A percentile compares a stretch with the other conserved stretches of the same genome.
These are phyloP conservation scores for Clanis bilineata DNA, from an alignment of 2,888 invertebrate genomes.

Conservation along the genomic window DNA sequence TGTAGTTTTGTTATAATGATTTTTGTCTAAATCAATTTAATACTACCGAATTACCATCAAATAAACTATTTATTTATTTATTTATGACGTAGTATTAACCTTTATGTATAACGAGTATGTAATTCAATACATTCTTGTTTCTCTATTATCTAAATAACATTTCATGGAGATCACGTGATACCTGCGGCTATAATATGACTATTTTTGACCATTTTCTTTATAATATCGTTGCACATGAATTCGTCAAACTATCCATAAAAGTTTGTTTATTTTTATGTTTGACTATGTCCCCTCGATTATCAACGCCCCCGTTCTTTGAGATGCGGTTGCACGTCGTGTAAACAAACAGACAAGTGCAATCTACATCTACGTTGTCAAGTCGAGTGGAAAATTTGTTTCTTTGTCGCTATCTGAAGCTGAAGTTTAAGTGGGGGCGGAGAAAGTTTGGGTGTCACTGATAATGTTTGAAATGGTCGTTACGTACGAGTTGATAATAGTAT, in stretches of 20 bases:
- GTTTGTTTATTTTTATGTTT: slow-evolving; percentile 4
- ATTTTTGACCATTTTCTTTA: no score
- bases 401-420: not conserved
- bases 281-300: slow-evolving; percentile 12
- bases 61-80: no score
- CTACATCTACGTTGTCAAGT: slow-evolving; percentile 9
- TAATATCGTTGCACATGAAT: not conserved
- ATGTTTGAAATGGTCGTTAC: not conserved
- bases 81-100: no score
- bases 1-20: no score
- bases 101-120: no score
- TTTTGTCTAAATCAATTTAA: no score
- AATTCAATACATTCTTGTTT: no score
- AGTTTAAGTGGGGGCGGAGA: not conserved
- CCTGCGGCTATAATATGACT: no score
- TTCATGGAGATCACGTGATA: no score
- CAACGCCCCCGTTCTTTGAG: slow-evolving; percentile 10
- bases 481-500: no score
- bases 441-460: not conserved
- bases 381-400: slow-evolving; percentile 12
- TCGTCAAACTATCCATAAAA: not conserved
- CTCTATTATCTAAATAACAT: no score
- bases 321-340: slow-evolving; percentile 10
- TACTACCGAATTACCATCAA: no score
- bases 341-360: slow-evolving; percentile 12